Conservation (phyloP, 2,113 vertebrate species). For the Cavia porcellus region DNA sequence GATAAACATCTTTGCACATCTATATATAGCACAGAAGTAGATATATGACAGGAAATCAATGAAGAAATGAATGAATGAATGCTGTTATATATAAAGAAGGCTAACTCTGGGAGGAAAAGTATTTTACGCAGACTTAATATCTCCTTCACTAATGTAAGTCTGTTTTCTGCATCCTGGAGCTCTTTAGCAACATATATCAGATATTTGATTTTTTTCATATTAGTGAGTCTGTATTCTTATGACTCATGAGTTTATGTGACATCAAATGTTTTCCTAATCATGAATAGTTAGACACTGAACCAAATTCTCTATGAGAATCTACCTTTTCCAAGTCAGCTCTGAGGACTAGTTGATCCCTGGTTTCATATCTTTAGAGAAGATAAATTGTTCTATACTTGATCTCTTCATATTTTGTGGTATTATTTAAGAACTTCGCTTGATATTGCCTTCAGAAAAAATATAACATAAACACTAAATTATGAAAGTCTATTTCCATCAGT, state of each 20-base stretch:
- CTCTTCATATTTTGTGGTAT: not conserved
- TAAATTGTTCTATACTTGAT: not conserved
- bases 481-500: not conserved
- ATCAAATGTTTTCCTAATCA: not conserved
- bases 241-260: not conserved
- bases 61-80: not conserved
- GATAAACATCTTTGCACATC: not conserved
- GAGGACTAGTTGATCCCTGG: not conserved
- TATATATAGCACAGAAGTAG: not conserved
- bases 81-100: not conserved
- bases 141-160: not conserved
- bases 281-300: not conserved
- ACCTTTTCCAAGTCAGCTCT: not conserved
- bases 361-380: not conserved
- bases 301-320: not conserved
- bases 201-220: not conserved
- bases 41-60: not conserved
- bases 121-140: not conserved
- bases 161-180: not conserved
- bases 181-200: not conserved
- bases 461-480: not conserved
- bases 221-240: not conserved
- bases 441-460: not conserved
- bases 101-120: not conserved
- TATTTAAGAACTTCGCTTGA: constrained; percentile 42